A percentile compares a stretch with the other conserved stretches of the same genome.
phyloP scores from a whole-genome alignment of 2,113 vertebrate species.

The Sphyrna mokarran region DNA sequence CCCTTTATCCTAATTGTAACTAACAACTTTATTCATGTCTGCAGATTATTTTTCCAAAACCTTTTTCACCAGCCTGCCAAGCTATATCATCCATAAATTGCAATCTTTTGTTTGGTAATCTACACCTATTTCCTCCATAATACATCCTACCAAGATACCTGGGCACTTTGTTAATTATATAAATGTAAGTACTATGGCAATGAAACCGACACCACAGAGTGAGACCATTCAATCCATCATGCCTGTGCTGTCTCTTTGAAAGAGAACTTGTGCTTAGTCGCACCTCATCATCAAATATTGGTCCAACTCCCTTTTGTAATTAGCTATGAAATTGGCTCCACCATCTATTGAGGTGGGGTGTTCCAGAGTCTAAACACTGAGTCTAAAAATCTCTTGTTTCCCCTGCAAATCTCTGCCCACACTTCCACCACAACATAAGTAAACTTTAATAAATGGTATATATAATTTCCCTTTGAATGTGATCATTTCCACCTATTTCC shows the following conservation, averaged over 20 bases:
- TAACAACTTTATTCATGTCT: background rate
- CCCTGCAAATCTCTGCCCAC: background rate
- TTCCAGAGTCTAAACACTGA: no score
- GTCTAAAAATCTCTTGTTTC: background rate
- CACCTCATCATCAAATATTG: no score
- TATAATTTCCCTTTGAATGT: background rate
- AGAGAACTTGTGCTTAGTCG: no score
- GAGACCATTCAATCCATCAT: no score
- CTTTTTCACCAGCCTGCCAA: background rate
- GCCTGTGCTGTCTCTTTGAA: no score
- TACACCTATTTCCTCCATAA: background rate
- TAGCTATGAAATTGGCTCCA: no score
- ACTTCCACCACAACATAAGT: background rate
- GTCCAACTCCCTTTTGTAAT: no score
- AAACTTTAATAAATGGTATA: background rate
- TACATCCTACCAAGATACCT: background rate
- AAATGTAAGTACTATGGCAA: background rate
- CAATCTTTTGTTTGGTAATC: background rate
- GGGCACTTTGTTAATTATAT: background rate
- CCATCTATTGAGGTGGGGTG: no score
- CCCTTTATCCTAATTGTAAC: background rate
- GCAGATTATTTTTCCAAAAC: background rate
- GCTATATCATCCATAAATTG: background rate
- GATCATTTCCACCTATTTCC: background rate
- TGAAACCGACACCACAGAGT: no score